Base-by-base conservation (phyloP, 2,797 vertebrate genomes). In the Falco concolor region DNA sequence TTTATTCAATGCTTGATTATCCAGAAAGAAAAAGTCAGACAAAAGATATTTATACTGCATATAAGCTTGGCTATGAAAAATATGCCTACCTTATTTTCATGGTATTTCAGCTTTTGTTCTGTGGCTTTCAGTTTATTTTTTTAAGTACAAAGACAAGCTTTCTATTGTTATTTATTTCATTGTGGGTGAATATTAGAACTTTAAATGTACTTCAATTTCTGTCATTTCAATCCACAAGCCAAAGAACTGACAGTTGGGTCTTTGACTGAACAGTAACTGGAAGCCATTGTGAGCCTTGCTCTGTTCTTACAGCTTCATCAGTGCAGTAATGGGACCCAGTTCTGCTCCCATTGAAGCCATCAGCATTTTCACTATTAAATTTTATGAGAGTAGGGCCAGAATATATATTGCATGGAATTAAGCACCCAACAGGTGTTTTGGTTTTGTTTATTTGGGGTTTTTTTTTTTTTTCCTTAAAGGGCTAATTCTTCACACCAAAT, bases 101-200 rank as follows among this genome's bases (percentile, higher is more conserved):
- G 42, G 89, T 65, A 79, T 88, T 92, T 92, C 67, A 84, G 28
- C 67, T 93, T 64, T 67, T 84, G 67, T 90, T 87, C 56, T 90
- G 67, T 32, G 70, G 86, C 56, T 96, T 95, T 93, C 70, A 44
- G 52, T n/a, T 78, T 38, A 52, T 90, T 69, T 69, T 32, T 95
- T 92, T 88, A 72, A 52, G 50, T 87, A 69, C 44, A 50, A 73
- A 95, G 87, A 83, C 74, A 90, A 90, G 61, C 25, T 72, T 83
- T 88, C 52, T 88, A 72, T 86, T 95, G 68, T 52, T 94, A 52
- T 88, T 89, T 85, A 79, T n/a, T 45, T 81, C 63, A 52, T n/a
- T 60, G 53, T 50, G 14, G 23, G 21, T 61, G 54, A 87, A 47
- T 22, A 52, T 5, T 34, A 50, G 40, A 44, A 88, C n/a, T 95